Base-by-base conservation (phyloP, 2,113 vertebrate species). In the Oryzias woworae region DNA sequence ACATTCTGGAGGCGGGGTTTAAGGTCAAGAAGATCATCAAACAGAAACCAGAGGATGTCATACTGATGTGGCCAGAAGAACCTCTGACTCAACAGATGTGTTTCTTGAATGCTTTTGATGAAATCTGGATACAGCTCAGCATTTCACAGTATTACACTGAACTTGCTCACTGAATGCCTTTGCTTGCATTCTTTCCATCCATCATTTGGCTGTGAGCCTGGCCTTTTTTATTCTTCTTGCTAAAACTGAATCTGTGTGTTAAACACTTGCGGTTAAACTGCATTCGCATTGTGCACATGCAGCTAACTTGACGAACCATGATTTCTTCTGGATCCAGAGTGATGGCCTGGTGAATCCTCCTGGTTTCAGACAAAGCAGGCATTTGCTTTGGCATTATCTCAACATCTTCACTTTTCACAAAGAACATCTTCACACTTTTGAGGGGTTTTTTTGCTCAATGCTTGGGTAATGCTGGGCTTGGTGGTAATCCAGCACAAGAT, bases 321-420 rank as follows among this genome's bases (percentile, higher is more conserved):
- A 53, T 24, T 17, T 53, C 52, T 53, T 17, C 52, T 53, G 24
- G 26, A 53, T 4, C 52, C 26, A 53, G 24, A 31, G 52, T 53
- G 12, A 31, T 53, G 52, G 17, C 24, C 52, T 53, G 24, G 26
- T 53, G 24, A 53, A 53, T 53, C 31, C 15, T 31, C 52, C 28
- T 53, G 14, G 52, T 53, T 31, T 16, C 26, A 31, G 52, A 26
- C 17, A 31, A 24, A 10, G 15, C 26, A 16, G 26, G 26, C 31
- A 31, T 31, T 26, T n/a, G 24, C 26, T 53, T 31, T 31, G 52
- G 26, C 52, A 31, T 17, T 31, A 31, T 53, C 26, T 31, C 52
- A 20, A 20, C 12, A 14, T 52, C 12, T 4, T 26, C 14, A 52
- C 4, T 26, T 26, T 26, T 52, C 3, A 13, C 24, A 52, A 15